Base-by-base conservation (phyloP, 2,797 vertebrate species). In the Oreochromis grahami region DNA sequence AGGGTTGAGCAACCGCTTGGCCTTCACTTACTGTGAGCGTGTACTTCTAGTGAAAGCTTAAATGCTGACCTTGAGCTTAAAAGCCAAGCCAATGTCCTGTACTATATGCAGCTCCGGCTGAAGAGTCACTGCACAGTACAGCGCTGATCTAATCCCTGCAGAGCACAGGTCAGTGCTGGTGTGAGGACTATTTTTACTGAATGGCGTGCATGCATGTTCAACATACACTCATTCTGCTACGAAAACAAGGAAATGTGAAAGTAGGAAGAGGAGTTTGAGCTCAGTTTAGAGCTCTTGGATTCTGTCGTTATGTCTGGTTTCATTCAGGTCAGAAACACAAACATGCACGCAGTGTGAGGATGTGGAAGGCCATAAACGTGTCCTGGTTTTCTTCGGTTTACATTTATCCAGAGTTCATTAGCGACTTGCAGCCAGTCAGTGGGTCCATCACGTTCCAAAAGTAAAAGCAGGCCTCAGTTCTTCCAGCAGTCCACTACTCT, bases 401-500 rank as follows among this genome's bases (percentile, higher is more conserved):
- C 84, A 84, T 89, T 86, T 34, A 80, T 86, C 82, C 77, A 74
- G 36, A 34, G 58, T 88, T 81, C 56, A 84, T 90, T 85, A 80
- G 14, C 80, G 76, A 84, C 78, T 85, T 80, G 10, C 41, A 68
- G 8, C 26, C 48, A 77, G 74, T n/a, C 76, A 21, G 48, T 17
- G 48, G 78, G 76, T 82, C 50, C 63, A 53, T 17, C 21, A 52
- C 55, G 19, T 58, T 81, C 70, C 82, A 87, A 86, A 65, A 79
- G 45, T 52, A 77, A 82, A 60, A 86, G 65, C 79, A 52, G 63
- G 36, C 56, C 53, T 74, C 56, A 24, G 72, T 24, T 88, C 68
- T 87, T 91, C 90, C 89, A 68, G 68, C 93, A 92, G 93, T 94
- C 92, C 85, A 74, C 91, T 56, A 74, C 92, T 93, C 95, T 84